phyloP scores from a whole-genome alignment of 1,140 invertebrate genomes.

The Ips typographus region DNA sequence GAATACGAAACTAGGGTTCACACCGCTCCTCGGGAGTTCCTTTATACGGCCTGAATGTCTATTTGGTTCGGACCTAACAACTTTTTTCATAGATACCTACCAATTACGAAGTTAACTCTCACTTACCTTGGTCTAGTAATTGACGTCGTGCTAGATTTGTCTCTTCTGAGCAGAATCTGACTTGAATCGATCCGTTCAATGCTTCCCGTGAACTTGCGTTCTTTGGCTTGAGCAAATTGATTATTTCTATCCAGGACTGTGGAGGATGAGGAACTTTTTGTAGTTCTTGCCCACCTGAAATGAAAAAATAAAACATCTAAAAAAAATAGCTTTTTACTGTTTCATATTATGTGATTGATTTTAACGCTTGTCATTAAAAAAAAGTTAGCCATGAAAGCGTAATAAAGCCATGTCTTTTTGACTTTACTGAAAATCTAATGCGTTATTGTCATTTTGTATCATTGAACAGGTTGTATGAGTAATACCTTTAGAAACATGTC shows the following conservation, averaged over 20 bases:
- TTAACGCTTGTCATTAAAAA: too few species aligned
- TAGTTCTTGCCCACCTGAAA: conserved; percentile 41
- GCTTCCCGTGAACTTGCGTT: conserved; percentile 42
- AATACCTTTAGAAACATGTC: conserved; percentile 40
- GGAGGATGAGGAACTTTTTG: conserved; percentile 48
- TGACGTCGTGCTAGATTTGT: conserved; percentile 81
- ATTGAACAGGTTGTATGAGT: not conserved
- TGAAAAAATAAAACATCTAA: too few species aligned
- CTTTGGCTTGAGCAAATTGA: conserved; percentile 33
- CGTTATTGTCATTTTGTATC: not conserved
- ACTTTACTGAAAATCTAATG: too few species aligned
- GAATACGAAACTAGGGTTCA: conserved; percentile 83
- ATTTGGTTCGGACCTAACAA: conserved; percentile 34
- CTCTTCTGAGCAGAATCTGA: conserved; percentile 52
- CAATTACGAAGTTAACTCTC: not conserved
- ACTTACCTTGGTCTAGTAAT: conserved; percentile 60
- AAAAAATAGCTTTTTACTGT: too few species aligned
- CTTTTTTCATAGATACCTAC: not conserved
- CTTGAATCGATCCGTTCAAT: conserved; percentile 34
- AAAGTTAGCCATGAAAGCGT: too few species aligned
- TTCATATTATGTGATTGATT: too few species aligned
- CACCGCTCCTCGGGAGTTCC: conserved; percentile 56
- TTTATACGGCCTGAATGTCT: conserved; percentile 43
- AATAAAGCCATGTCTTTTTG: too few species aligned
- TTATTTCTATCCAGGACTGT: conserved; percentile 34